Base-by-base conservation (phyloP, 2,888 invertebrate species). In the Ophion ellenae region DNA sequence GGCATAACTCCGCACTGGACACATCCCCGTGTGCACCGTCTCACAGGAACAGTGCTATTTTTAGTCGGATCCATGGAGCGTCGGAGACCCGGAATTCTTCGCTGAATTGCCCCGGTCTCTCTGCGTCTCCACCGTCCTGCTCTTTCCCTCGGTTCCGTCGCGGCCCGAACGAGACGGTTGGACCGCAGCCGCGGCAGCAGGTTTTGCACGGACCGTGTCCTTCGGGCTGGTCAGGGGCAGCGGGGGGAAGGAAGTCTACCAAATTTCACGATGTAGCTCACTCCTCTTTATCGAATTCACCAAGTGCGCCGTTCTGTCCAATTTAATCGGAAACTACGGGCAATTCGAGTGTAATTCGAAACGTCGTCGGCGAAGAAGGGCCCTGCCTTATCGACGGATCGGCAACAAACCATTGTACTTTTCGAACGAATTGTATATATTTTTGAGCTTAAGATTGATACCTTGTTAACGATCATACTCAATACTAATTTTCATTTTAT, bases 71-170 rank as follows among this genome's bases (percentile, higher is more conserved):
- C 57, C 73, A 71, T 67, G 82, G 28, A 71, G 59, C 61, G 83
- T 76, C 69, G 78, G 79, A 63, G n/a, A 40, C 75, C 71, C 80
- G 63, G 80, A 86, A 86, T 83, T 86, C 83, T 81, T 83, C 32
- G 57, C 45, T 63, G 85, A 63, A 77, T 77, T 66, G 80, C 59
- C 40, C 71, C 36, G 75, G 64, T 59, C 64, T 61, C 53, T 28
- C 20, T 9, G 17, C 66, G 14, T 32, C 64, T 32, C 36, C 17
- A 7, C 47, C 64, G n/a, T 59, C 63, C 47, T 63, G n/a, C 32
- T 64, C 63, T 74, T 78, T 9, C 59, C 57, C 45, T 77, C 59
- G 45, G 11, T 57, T 10, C 10, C 61, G 61, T 24, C 20, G 20
- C 10, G 24, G 20, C 61, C 3, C 53, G 28, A 40, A 20, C 32